Percentiles rank a stretch among this genome's conserved stretches.
Conservation (phyloP, 2,113 vertebrate genomes). For the Microtus richardsoni region DNA sequence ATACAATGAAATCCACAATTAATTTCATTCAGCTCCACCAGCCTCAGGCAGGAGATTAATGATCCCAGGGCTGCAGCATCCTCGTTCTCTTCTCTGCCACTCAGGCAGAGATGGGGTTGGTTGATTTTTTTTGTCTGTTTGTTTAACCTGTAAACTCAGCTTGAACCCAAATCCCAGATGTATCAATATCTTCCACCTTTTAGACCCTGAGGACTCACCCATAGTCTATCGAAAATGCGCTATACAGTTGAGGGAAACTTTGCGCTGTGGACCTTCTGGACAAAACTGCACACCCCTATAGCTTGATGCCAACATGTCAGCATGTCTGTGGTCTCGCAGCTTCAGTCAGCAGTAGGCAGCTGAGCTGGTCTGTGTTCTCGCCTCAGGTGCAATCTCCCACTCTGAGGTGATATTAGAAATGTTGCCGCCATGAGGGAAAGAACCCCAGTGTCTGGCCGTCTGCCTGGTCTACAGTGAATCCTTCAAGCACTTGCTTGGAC, state of each 20-base stretch:
- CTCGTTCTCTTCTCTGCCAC: neutral
- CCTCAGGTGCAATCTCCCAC: neutral
- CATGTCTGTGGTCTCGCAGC: too few relatives aligned
- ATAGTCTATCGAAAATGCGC: neutral
- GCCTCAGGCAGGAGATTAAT: neutral
- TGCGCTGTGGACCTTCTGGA: neutral
- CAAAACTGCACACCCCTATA: neutral
- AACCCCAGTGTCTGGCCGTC: neutral
- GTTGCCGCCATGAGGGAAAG: neutral
- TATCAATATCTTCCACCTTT: neutral
- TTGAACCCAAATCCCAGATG: neutral
- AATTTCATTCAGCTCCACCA: neutral
- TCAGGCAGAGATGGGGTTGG: neutral
- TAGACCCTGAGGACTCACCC: too few relatives aligned
- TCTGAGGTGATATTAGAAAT: neutral
- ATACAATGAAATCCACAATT: neutral
- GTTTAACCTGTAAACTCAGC: neutral
- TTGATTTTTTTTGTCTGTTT: neutral
- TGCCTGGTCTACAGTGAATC: neutral
- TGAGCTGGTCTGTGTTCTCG: neutral
- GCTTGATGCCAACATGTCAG: fast-evolving
- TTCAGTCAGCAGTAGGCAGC: neutral
- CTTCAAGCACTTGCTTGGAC: neutral
- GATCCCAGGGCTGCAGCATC: neutral
- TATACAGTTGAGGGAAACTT: neutral